Conservation (phyloP, 2,113 vertebrate genomes). For the Loxodonta africana region DNA sequence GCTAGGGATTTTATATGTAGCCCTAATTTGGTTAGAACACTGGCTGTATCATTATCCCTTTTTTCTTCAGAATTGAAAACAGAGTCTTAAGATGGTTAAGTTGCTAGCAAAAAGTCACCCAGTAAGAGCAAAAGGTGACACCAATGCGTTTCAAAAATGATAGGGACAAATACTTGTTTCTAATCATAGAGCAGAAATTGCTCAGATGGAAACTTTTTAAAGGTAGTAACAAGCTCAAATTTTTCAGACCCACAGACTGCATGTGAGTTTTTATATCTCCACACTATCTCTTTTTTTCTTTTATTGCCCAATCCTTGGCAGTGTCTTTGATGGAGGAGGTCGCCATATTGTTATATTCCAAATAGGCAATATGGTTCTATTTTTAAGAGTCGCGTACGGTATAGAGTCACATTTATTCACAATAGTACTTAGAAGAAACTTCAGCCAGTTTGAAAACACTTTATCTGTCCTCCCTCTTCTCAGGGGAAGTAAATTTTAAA, state of each 20-base stretch:
- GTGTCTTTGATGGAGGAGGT: neutral
- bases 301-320: neutral
- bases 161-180: neutral
- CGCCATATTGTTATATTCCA: neutral
- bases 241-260: neutral
- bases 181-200: neutral
- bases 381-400: constrained; percentile 33
- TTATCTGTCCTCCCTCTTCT: neutral
- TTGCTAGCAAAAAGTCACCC: neutral
- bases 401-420: neutral
- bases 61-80: constrained; percentile 22
- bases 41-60: neutral
- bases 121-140: neutral
- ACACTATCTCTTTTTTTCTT: neutral
- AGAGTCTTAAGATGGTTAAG: neutral
- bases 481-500: constrained; percentile 4
- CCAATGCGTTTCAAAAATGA: neutral
- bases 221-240: neutral
- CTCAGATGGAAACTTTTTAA: neutral
- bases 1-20: neutral
- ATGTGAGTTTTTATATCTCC: neutral
- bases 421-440: constrained; percentile 48
- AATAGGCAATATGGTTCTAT: neutral
- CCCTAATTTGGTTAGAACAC: neutral
- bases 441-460: neutral